phyloP scores from a whole-genome alignment of 2,888 invertebrate species.

The Gymnoscelis rufifasciata region DNA sequence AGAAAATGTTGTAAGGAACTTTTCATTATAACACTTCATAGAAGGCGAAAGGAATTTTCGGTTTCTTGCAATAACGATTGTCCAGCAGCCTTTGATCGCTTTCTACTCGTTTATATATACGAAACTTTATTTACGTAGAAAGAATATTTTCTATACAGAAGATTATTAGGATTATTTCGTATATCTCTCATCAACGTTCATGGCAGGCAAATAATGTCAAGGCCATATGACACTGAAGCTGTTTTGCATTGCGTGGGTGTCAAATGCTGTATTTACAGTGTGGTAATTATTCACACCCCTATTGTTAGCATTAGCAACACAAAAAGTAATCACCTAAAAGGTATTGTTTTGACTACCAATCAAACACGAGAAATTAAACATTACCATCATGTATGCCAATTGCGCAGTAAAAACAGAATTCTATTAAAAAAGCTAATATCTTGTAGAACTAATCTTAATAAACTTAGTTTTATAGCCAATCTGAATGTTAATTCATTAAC shows the following conservation, averaged over 20 bases:
- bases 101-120: no score
- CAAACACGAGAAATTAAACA: not conserved
- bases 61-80: no score
- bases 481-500: conserved; percentile 54
- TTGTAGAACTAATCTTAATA: conserved; percentile 10
- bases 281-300: conserved; percentile 31
- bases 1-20: not conserved
- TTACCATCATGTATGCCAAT: not conserved
- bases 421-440: conserved; percentile 8
- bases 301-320: conserved; percentile 23
- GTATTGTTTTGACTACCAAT: conserved; percentile 1
- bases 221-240: conserved; percentile 40
- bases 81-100: no score
- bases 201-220: conserved; percentile 57
- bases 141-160: no score
- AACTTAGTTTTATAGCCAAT: conserved; percentile 33
- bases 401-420: not conserved
- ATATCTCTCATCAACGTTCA: no score
- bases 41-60: no score
- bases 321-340: not conserved
- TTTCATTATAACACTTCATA: not conserved
- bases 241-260: conserved; percentile 53
- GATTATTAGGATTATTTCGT: no score
- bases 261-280: conserved; percentile 38
- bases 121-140: no score